phyloP scores from a whole-genome alignment of 23 tunicate species.

The Trididemnum miniatum region DNA sequence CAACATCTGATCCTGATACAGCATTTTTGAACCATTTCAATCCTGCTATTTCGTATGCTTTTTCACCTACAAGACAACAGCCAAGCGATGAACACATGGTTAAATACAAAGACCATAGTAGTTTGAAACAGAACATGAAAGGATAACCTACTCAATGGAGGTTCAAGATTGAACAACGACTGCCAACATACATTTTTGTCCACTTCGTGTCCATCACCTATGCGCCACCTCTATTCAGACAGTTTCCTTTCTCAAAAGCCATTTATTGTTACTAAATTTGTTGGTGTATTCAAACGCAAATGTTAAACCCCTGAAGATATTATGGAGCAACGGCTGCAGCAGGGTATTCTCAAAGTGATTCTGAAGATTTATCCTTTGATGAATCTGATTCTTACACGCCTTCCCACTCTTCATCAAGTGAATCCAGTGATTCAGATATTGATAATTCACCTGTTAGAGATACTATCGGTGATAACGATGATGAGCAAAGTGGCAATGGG shows the following conservation, averaged over 20 bases:
- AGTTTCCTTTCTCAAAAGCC: background rate
- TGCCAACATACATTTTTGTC: conserved; percentile 8
- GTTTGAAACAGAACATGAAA: too few species aligned
- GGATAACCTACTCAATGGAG: too few species aligned
- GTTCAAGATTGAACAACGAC: background rate
- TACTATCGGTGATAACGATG: background rate
- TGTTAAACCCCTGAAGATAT: background rate
- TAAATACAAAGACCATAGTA: too few species aligned
- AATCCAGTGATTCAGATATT: conserved; percentile 14
- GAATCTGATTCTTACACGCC: conserved; percentile 15
- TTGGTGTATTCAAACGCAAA: background rate
- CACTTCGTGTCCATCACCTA: background rate
- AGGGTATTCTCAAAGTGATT: conserved; percentile 2
- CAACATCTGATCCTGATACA: too few species aligned
- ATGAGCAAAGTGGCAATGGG: background rate
- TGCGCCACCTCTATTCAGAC: background rate
- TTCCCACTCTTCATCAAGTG: conserved; percentile 8
- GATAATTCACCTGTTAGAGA: background rate
- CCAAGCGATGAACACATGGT: too few species aligned
- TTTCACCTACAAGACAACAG: too few species aligned
- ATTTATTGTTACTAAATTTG: background rate
- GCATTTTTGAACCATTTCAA: too few species aligned
- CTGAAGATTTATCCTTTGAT: conserved; percentile 16
- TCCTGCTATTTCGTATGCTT: too few species aligned
- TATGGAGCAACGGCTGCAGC: conserved; percentile 13